Conservation (phyloP, 64 coral and sea anemone genomes). For the Orbicella faveolata region DNA sequence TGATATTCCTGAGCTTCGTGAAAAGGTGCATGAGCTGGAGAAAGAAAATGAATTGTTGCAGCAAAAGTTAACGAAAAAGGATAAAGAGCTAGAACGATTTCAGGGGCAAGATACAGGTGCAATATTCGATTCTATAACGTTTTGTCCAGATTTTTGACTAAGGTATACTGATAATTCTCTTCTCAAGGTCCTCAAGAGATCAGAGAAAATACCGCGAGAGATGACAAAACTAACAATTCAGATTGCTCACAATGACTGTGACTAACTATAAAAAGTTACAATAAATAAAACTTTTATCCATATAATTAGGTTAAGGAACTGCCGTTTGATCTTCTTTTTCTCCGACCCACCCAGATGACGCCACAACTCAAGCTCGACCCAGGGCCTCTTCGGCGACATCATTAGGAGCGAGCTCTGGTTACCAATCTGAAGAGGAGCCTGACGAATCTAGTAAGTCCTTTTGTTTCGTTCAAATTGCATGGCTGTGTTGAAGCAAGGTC, state of each 20-base stretch:
- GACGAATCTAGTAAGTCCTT: conserved; percentile 2
- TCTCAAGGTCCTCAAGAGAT: no score
- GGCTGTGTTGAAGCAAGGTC: no score
- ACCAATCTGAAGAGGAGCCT: conserved; percentile 35
- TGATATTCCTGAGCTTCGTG: neutral
- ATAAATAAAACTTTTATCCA: no score
- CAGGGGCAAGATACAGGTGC: neutral
- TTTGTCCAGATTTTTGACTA: no score
- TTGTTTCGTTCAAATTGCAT: neutral
- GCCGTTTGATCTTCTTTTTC: neutral
- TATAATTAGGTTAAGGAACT: no score
- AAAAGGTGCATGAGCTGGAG: conserved; percentile 19
- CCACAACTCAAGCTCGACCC: neutral
- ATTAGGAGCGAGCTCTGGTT: conserved; percentile 31
- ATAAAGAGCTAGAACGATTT: conserved; percentile 22
- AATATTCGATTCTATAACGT: no score
- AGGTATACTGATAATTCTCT: no score
- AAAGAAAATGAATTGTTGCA: conserved; percentile 7
- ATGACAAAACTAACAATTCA: no score
- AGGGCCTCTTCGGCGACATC: conserved; percentile 27
- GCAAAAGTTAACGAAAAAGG: conserved; percentile 5
- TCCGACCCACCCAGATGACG: neutral
- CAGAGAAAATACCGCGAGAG: no score
- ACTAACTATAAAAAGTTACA: no score
- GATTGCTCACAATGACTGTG: no score